These are phyloP conservation scores for Rhagoletis pomonella DNA, from an alignment of 1,140 invertebrate genomes.

Conservation along the genomic window DNA sequence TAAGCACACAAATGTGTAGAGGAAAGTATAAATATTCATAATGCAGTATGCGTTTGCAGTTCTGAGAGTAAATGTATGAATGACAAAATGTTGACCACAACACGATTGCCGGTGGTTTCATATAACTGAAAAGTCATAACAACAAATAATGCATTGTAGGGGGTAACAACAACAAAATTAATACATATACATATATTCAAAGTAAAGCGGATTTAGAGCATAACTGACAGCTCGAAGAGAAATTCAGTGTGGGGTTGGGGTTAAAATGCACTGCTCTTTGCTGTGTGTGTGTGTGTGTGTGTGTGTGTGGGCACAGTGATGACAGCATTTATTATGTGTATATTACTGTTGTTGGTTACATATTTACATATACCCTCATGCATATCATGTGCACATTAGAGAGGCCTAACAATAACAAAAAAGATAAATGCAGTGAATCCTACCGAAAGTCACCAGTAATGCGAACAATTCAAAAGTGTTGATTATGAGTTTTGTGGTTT, in stretches of 20 bases:
- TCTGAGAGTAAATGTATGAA: constrained; percentile 20
- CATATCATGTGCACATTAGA: too few relatives aligned
- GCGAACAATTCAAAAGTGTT: constrained; percentile 41
- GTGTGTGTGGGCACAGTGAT: not conserved
- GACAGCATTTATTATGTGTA: constrained; percentile 49
- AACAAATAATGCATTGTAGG: not conserved
- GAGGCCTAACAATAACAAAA: too few relatives aligned
- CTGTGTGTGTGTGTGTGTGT: not conserved
- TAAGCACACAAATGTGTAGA: not conserved
- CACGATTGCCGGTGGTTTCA: constrained; percentile 39
- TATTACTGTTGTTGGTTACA: constrained; percentile 2
- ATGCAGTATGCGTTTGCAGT: not conserved
- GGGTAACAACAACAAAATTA: not conserved
- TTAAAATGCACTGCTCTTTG: not conserved
- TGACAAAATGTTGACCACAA: constrained; percentile 48
- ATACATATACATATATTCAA: not conserved
- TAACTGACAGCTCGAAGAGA: not conserved
- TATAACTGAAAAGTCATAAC: constrained; percentile 39
- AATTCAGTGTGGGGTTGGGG: not conserved
- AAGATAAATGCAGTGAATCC: not conserved
- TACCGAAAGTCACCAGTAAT: constrained; percentile 1
- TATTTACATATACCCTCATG: not conserved
- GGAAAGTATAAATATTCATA: not conserved
- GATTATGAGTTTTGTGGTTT: constrained; percentile 46
- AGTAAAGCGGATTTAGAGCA: constrained; percentile 30